A percentile compares a stretch with the other conserved stretches of the same genome.
Conservation (phyloP, 2,797 vertebrate species). For the Eulemur mongoz region DNA sequence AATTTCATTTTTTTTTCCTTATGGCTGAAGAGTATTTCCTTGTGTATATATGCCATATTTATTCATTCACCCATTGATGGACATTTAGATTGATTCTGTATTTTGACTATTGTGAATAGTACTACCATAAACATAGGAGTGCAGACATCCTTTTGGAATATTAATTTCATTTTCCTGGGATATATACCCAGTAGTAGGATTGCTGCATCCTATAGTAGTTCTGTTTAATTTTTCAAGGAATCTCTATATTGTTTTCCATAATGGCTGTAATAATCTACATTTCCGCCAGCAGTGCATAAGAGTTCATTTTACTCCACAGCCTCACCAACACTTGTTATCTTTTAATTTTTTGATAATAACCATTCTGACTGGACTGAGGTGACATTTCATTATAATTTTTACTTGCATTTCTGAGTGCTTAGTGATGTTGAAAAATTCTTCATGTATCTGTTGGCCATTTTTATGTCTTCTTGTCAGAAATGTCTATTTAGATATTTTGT, state of each 20-base stretch:
- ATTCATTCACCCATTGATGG: not conserved
- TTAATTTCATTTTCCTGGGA: not conserved
- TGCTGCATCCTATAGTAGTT: not conserved
- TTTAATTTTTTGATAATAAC: not conserved
- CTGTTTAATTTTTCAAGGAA: not conserved
- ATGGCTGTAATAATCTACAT: not conserved
- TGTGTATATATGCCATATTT: not conserved
- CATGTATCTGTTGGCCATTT: not conserved
- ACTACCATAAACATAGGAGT: not conserved
- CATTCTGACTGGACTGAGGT: not conserved
- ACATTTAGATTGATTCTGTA: not conserved
- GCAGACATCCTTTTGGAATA: not conserved
- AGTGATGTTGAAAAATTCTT: not conserved
- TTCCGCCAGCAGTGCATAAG: not conserved
- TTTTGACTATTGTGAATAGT: not conserved
- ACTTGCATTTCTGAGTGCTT: not conserved
- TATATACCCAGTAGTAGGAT: not conserved
- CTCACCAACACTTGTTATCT: not conserved
- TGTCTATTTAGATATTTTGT: not conserved
- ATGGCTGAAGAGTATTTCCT: not conserved
- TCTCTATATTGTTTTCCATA: not conserved
- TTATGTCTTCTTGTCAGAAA: not conserved
- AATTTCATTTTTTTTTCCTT: not conserved
- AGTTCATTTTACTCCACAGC: not conserved
- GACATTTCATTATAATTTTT: not conserved